Evolutionary conservation across 2,797 vertebrate species (phyloP), one percentile per base, ranked within the genome.

Genomic region (Platyrinchus mystaceus): DNA sequence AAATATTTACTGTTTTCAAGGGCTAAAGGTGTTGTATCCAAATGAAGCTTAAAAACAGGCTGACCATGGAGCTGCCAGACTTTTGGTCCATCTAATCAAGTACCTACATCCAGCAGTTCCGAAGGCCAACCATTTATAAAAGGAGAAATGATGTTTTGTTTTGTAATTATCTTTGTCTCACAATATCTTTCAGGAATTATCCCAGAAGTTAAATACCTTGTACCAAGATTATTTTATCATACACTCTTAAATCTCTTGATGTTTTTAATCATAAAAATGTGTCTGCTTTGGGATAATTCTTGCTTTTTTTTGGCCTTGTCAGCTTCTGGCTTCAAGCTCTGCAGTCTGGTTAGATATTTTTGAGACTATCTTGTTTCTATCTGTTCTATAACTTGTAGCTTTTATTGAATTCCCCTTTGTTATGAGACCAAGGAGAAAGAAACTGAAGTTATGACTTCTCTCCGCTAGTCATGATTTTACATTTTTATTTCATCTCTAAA

Each of bases 331-430:
- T 94, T 90, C 8, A 37, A 82, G 52, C 56, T 84, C 44, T 93
- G 49, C 63, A 58, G 59, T 63, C 67, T 76, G 67, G 74, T 74
- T 90, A 87, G 73, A 68, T 10, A 3, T 84, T 94, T 79, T 76
- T 88, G 83, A 91, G 59, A 64, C 39, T 62, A 14, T 74, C 79
- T 86, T 92, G 83, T 82, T 96, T 95, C 93, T 90, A 91, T 88
- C 85, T 91, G 30, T 88, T 94, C 77, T 82, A 10, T 93, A 90
- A 89, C 90, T 96, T 93, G 53, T 36, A 89, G 80, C 53, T 94
- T 93, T 95, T 95, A 95, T 91, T 94, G 83, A 90, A 88, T 94
- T 90, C 77, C 53, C 41, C 41, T 92, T 92, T 91, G 59, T 94
- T 95, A 83, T 34, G 77, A 60, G 76, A 87, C 93, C 49, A 81